phyloP scores from a whole-genome alignment of 2,888 invertebrate genomes.

The Amblyjoppa proteus region DNA sequence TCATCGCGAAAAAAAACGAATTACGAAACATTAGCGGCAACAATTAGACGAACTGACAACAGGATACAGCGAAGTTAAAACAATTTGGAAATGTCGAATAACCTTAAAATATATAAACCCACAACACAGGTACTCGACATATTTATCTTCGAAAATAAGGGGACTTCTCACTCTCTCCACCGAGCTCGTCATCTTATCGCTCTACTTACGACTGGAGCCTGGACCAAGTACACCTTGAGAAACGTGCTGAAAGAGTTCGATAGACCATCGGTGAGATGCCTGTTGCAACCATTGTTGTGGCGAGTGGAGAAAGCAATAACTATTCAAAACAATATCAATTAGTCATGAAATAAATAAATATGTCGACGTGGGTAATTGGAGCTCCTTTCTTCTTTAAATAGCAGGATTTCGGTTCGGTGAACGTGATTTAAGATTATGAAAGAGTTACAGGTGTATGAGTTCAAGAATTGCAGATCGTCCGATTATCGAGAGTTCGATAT shows the following conservation, averaged over 20 bases:
- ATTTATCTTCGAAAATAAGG: not conserved
- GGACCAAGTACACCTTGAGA: not conserved
- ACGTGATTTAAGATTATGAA: no score
- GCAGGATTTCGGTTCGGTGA: no score
- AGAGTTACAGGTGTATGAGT: no score
- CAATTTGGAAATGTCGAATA: not conserved
- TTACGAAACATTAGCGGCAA: no score
- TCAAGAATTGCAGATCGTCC: no score
- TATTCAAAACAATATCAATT: conserved; percentile 6
- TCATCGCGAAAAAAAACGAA: no score
- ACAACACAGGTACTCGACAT: no score
- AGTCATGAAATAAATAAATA: not conserved
- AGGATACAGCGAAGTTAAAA: not conserved
- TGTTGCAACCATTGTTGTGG: not conserved
- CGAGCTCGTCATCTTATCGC: not conserved
- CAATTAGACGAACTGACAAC: not conserved
- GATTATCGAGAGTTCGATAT: no score
- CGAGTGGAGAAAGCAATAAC: not conserved
- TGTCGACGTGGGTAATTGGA: no score
- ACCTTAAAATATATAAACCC: not conserved
- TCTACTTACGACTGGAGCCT: not conserved
- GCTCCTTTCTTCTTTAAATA: no score
- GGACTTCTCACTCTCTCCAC: no score
- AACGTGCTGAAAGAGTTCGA: not conserved
- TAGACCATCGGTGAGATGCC: conserved; percentile 3